Percentiles rank a stretch among this genome's conserved stretches.
Evolutionary conservation across 2,888 invertebrate species (phyloP).

Genomic region (Protophormia terraenovae): DNA sequence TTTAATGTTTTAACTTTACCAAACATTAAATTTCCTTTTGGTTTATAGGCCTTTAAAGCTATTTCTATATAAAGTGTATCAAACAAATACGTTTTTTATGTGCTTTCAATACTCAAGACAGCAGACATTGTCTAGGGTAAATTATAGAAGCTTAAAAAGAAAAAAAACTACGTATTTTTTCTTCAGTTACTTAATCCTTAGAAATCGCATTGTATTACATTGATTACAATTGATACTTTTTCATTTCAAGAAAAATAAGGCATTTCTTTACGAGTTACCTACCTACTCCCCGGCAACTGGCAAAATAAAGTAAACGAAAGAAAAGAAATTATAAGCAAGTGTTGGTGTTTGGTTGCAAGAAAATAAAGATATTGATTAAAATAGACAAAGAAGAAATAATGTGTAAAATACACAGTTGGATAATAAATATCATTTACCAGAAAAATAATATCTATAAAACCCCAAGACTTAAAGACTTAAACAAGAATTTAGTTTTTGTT

Average conservation of each 20-base stretch:
- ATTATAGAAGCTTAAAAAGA: slow-evolving; percentile 20
- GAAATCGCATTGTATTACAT: slow-evolving; percentile 61
- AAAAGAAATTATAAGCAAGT: background rate
- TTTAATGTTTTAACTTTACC: too few relatives aligned
- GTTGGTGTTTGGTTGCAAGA: background rate
- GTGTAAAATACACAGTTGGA: background rate
- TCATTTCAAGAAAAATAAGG: background rate
- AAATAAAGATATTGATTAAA: slow-evolving; percentile 43
- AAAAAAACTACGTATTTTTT: background rate
- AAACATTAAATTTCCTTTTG: too few relatives aligned
- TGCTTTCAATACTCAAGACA: slow-evolving; percentile 1
- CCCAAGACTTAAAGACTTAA: background rate
- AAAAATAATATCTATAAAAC: background rate
- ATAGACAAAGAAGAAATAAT: slow-evolving; percentile 33
- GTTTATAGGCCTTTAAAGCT: background rate
- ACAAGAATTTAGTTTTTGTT: background rate
- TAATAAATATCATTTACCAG: slow-evolving; percentile 33
- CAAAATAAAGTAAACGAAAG: background rate
- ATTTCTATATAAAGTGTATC: slow-evolving; percentile 12
- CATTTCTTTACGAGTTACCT: background rate
- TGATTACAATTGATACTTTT: slow-evolving; percentile 64
- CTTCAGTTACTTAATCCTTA: slow-evolving; percentile 51
- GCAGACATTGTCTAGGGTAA: slow-evolving; percentile 46
- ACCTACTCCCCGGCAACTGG: background rate
- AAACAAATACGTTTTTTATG: too few relatives aligned